Base-by-base conservation (phyloP, 2,888 invertebrate genomes). In the Allygus modestus region DNA sequence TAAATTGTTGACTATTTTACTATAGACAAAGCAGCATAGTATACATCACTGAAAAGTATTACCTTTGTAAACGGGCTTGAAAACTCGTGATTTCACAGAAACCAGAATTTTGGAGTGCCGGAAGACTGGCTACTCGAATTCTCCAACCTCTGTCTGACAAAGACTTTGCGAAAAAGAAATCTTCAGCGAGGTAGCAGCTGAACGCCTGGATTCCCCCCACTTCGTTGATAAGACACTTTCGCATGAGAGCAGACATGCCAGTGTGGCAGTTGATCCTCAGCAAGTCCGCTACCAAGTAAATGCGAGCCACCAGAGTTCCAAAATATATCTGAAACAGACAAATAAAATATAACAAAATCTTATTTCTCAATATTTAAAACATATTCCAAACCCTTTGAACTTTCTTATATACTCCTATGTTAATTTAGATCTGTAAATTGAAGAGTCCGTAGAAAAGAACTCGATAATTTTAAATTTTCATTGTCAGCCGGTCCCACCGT, bases 261-360 rank as follows among this genome's bases (percentile, higher is more conserved):
- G 99, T 99, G 88, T 98, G 98, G 90, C 99, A 99, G 91, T 99
- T 99, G 88, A 99, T 95, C 86, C 97, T 94, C 37, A 98, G 92
- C 81, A 97, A 93, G 91, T 99, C 98, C 0, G 99, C 98, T 73
- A 95, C 94, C 86, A 99, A 92, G 90, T 99, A 99, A 91, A 99
- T 96, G 83, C 99, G 94, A 84, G 99, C 97, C 91, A 99, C 99
- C 87, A 97, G 96, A 5, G 99, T 99, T 37, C 99, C 99, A 91
- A 99, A 99, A 91, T 96, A 99, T 84, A 97, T 95, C 94, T 95
- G 89, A 54, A 88, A 82, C 9, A 46, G 4, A 9, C 7, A 23
- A 61, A 61, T 61, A 37, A n/a, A n/a, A n/a, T n/a, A n/a, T n/a
- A 43, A 43, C 9, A 43, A 12, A 43, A 43, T n/a, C n/a, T n/a